Conservation (phyloP, 2,797 vertebrate genomes). For the Limosa lapponica region DNA sequence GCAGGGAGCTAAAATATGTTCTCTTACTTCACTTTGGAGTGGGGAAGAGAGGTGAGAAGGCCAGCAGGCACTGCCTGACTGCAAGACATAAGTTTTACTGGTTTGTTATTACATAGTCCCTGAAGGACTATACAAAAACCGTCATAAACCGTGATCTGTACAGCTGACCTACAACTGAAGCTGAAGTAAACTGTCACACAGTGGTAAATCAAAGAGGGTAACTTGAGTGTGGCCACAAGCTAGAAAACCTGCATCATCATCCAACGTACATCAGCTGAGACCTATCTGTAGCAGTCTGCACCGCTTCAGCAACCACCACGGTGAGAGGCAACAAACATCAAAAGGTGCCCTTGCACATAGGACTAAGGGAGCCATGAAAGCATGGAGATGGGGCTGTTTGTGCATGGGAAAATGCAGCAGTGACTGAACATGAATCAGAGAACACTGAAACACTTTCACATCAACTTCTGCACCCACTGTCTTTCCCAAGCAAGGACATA, state of each 20-base stretch:
- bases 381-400: neutral
- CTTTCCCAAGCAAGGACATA: neutral
- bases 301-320: neutral
- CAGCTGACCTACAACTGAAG: neutral
- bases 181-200: neutral
- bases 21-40: neutral
- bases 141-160: neutral
- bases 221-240: neutral
- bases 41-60: neutral
- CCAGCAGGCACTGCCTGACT: neutral
- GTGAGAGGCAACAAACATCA: neutral
- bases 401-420: neutral
- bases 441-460: neutral
- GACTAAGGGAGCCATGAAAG: neutral
- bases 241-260: neutral
- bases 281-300: neutral
- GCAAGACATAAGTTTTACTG: neutral
- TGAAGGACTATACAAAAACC: neutral
- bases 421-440: neutral
- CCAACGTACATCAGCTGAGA: neutral
- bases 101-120: neutral
- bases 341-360: neutral
- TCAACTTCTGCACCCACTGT: rapidly evolving
- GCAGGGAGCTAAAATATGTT: neutral
- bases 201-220: neutral